Evolutionary conservation across 1,140 invertebrate species (phyloP).

Genomic region (Xylocopa sonorina): DNA sequence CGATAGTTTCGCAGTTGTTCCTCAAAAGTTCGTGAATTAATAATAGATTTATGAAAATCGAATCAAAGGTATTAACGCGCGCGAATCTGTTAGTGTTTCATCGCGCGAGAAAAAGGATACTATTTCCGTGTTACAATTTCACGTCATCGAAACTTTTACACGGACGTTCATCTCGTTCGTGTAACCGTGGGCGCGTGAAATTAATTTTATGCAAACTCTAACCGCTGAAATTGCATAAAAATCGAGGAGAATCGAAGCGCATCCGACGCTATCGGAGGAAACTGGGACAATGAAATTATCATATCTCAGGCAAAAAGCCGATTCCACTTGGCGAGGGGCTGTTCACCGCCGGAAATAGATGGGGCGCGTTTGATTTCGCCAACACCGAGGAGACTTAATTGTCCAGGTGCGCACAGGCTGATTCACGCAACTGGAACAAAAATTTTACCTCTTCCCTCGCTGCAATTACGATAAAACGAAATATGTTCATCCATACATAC

Average conservation of each 20-base stretch:
- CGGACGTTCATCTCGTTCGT: not conserved
- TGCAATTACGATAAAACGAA: too few relatives aligned
- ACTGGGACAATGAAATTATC: slow-evolving; percentile 39
- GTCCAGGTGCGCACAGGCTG: not conserved
- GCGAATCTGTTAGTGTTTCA: too few relatives aligned
- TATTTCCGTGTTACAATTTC: not conserved
- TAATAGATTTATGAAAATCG: too few relatives aligned
- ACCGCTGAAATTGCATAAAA: slow-evolving; percentile 33
- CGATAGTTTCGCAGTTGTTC: too few relatives aligned
- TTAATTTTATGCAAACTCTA: slow-evolving; percentile 16
- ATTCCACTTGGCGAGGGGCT: not conserved
- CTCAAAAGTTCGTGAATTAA: too few relatives aligned
- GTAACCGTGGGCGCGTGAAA: not conserved
- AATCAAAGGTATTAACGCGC: too few relatives aligned
- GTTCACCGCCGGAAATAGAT: not conserved
- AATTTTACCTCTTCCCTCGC: not conserved
- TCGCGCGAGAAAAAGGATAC: too few relatives aligned
- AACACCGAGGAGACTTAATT: slow-evolving; percentile 8
- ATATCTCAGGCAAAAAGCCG: slow-evolving; percentile 8
- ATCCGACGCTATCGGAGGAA: not conserved
- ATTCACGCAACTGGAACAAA: too few relatives aligned
- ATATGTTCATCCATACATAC: too few relatives aligned
- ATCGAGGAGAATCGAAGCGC: slow-evolving; percentile 17
- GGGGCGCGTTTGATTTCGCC: not conserved
- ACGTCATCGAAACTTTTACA: not conserved